Percentiles rank a stretch among this genome's conserved stretches.
phyloP scores from a whole-genome alignment of 2,113 vertebrate genomes.

The Lycocorax pyrrhopterus region DNA sequence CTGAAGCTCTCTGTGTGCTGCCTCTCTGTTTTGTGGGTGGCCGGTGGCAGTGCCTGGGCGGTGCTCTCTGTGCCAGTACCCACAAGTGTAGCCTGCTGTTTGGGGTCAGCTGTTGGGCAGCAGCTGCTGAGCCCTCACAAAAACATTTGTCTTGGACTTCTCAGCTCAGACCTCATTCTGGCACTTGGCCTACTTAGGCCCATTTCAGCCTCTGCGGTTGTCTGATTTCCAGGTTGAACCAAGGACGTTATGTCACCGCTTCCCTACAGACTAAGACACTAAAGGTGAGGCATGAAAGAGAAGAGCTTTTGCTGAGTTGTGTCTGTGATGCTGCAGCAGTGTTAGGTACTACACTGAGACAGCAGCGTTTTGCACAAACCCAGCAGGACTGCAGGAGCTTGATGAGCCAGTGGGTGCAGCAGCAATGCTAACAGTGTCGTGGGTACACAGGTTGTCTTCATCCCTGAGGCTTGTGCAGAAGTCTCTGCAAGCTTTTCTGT shows the following conservation, averaged over 20 bases:
- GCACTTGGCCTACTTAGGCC: constrained; percentile 9
- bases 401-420: neutral
- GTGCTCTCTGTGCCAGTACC: neutral
- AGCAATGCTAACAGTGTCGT: neutral
- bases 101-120: constrained; percentile 4
- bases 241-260: neutral
- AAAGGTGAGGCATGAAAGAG: neutral
- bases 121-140: neutral
- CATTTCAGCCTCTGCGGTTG: neutral
- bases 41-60: neutral
- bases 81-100: neutral
- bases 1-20: neutral
- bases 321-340: neutral
- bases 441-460: neutral
- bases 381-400: neutral
- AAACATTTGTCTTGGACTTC: constrained; percentile 54
- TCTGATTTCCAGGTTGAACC: neutral
- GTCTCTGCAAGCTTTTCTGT: neutral
- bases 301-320: neutral
- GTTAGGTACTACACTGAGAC: fast-evolving
- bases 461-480: neutral
- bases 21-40: neutral
- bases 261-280: neutral
- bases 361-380: neutral
- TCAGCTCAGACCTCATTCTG: constrained; percentile 26